A percentile compares a stretch with the other conserved stretches of the same genome.
Conservation (phyloP, 1,140 invertebrate species). For the Monomorium pharaonis region DNA sequence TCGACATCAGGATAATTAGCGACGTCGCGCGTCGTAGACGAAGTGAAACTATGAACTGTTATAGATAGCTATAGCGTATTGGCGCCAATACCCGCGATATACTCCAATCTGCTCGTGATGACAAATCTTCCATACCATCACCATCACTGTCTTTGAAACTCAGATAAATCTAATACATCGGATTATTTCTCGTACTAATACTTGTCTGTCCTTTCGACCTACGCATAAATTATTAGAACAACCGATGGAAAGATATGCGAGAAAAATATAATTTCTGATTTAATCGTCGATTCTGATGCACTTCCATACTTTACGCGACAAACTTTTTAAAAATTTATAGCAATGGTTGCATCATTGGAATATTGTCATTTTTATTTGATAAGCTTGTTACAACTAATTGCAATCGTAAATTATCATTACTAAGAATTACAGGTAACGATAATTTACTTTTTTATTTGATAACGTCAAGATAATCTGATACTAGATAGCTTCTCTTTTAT, state of each 20-base stretch:
- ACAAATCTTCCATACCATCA: slow-evolving; percentile 92
- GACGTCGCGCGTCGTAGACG: slow-evolving; percentile 90
- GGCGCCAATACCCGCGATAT: slow-evolving; percentile 88
- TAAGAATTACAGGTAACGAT: background rate
- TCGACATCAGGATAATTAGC: slow-evolving; percentile 87
- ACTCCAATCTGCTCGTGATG: slow-evolving; percentile 87
- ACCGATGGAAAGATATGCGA: background rate
- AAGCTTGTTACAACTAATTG: background rate
- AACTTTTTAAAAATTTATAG: background rate
- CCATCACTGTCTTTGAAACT: slow-evolving; percentile 92
- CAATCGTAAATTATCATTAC: no score
- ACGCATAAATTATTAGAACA: background rate
- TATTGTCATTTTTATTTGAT: background rate
- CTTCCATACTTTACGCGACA: background rate
- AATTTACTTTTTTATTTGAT: background rate
- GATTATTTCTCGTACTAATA: slow-evolving; percentile 91
- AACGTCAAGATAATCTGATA: background rate
- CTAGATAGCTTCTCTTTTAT: background rate
- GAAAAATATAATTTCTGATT: slow-evolving; percentile 82
- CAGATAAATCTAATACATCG: slow-evolving; percentile 92
- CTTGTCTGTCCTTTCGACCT: background rate
- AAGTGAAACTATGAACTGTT: slow-evolving; percentile 87
- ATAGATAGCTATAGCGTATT: slow-evolving; percentile 87
- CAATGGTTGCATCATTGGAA: background rate
- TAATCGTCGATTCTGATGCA: background rate